Base-by-base conservation (phyloP, 2,888 invertebrate species). In the Drosophila sordidula region DNA sequence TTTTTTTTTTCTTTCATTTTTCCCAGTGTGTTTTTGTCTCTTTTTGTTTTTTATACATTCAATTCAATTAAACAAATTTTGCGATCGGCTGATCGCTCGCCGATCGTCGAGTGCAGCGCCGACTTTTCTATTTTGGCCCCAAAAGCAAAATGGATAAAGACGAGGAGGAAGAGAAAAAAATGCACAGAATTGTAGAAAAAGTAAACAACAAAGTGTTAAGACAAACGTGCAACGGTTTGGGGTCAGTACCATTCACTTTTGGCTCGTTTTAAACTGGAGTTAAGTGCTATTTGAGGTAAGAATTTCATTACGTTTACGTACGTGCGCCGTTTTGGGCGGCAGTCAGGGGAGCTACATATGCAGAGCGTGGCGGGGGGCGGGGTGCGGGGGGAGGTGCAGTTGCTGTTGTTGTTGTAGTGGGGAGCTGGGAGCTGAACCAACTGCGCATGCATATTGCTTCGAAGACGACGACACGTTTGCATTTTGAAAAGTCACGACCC, bases 211-310 rank as follows among this genome's bases (percentile, higher is more conserved):
- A 87, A 83, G 82, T 83, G 82, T 83, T 83, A 87, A 85, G 81
- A 81, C 81, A 81, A 83, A 83, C 82, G 82, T 83, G 82, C 82
- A 83, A 87, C 84, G 87, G 82, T 87, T 83, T 83, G 82, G 82
- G 82, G 82, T 83, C 82, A 83, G 87, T 87, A 80, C 85, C 85
- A 85, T 85, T 85, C 85, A 85, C 85, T 85, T 85, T 85, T 85
- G 88, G 84, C 86, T 86, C 84, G 88, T 83, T 85, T 88, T 78
- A 85, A 88, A 85, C 83, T 87, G 85, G 84, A 85, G 86, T 86
- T 88, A 86, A 85, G 84, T 84, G 84, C 88, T 84, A 83, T 84
- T 84, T 84, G 88, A 87, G 88, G 88, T 84, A 84, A 87, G 84
- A 84, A 83, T 83, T 83, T 83, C 87, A 83, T 83, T 83, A 82